Conservation (phyloP, 2,888 invertebrate genomes). For the Cancer borealis region DNA sequence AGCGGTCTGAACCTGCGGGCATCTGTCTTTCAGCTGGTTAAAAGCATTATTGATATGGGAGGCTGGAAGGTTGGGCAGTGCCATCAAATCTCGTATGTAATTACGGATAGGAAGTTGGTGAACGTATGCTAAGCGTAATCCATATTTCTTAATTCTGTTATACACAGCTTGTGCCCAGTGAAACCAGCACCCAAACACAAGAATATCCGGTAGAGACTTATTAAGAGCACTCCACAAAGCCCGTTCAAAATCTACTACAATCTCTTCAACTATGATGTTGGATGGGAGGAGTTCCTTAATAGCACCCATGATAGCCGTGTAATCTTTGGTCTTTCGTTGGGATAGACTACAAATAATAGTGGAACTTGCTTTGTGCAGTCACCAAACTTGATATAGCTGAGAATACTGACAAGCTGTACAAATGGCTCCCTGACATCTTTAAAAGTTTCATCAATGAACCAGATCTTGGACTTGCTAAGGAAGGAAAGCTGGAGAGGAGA, state of each 20-base stretch:
- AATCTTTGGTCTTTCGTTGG: slow-evolving; percentile 35
- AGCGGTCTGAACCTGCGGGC: slow-evolving; percentile 43
- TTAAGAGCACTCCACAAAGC: not conserved
- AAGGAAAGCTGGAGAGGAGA: too few relatives aligned
- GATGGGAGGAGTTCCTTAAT: slow-evolving; percentile 33
- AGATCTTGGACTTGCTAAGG: too few relatives aligned
- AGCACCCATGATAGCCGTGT: slow-evolving; percentile 15
- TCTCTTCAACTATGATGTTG: slow-evolving; percentile 33
- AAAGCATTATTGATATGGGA: slow-evolving; percentile 49
- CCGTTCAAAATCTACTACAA: slow-evolving; percentile 35
- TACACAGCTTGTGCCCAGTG: slow-evolving; percentile 41
- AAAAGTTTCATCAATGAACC: slow-evolving; percentile 50
- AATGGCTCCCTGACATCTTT: slow-evolving; percentile 59
- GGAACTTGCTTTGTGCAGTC: slow-evolving; percentile 42
- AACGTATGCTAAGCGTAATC: slow-evolving; percentile 31
- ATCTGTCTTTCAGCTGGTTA: slow-evolving; percentile 53
- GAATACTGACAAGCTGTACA: slow-evolving; percentile 54
- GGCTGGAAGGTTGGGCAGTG: slow-evolving; percentile 54
- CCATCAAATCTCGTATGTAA: slow-evolving; percentile 43
- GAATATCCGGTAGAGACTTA: slow-evolving; percentile 21
- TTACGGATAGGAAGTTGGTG: slow-evolving; percentile 27
- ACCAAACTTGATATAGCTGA: slow-evolving; percentile 45
- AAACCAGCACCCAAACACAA: slow-evolving; percentile 47
- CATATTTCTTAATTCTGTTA: slow-evolving; percentile 41
- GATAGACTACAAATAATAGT: slow-evolving; percentile 60